Evolutionary conservation across 1,140 invertebrate species (phyloP).

Genomic region (Halictus rubicundus): DNA sequence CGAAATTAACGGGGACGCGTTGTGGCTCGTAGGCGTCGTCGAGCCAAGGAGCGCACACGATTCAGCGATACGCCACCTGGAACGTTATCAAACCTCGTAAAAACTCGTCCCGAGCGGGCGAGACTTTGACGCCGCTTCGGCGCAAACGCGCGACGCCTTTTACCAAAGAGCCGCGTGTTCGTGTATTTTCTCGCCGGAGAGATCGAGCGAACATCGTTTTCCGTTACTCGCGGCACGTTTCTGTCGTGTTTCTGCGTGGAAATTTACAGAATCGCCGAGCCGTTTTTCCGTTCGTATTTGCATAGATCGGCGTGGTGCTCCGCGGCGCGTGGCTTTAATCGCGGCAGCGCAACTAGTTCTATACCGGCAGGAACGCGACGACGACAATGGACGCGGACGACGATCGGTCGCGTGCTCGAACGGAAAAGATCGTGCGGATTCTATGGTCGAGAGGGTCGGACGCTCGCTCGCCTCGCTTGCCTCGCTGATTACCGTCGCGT

Average conservation of each 20-base stretch:
- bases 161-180: too few relatives aligned
- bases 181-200: too few relatives aligned
- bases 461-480: not conserved
- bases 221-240: not conserved
- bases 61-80: slow-evolving; percentile 26
- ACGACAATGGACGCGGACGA: too few relatives aligned
- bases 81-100: slow-evolving; percentile 21
- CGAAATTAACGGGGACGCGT: slow-evolving; percentile 65
- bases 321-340: not conserved
- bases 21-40: slow-evolving; percentile 56
- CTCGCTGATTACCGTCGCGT: not conserved
- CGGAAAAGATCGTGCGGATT: not conserved
- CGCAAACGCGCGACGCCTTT: too few relatives aligned
- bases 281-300: not conserved
- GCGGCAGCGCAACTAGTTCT: not conserved
- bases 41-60: slow-evolving; percentile 32
- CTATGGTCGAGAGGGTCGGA: not conserved
- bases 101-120: slow-evolving; percentile 11
- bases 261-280: not conserved
- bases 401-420: not conserved
- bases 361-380: not conserved
- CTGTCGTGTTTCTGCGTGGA: not conserved
- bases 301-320: not conserved
- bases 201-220: not conserved
- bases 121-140: not conserved